Conservation (phyloP, 2,113 vertebrate species). For the Smithornis capensis region DNA sequence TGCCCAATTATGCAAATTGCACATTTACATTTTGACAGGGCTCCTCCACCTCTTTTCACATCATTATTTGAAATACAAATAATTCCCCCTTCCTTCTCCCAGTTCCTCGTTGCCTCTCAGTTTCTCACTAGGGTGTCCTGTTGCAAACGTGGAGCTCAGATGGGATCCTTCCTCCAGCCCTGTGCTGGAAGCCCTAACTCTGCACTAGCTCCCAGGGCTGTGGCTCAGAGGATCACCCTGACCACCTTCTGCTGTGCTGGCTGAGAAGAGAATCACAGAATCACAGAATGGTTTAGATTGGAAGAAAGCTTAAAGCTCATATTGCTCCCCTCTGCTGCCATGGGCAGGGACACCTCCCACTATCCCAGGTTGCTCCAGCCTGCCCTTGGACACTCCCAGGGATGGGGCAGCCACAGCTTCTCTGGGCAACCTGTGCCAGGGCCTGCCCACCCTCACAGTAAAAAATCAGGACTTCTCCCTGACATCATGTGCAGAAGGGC, state of each 20-base stretch:
- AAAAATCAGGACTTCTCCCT: neutral
- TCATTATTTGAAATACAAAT: neutral
- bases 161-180: neutral
- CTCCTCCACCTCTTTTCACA: conserved; percentile 13
- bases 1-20: conserved; percentile 60
- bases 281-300: neutral
- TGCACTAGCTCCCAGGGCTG: neutral
- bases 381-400: neutral
- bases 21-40: conserved; percentile 61
- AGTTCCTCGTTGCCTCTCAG: neutral
- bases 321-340: neutral
- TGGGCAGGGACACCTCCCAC: neutral
- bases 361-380: rapidly evolving
- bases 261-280: neutral
- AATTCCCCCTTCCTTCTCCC: neutral
- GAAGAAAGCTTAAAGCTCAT: neutral
- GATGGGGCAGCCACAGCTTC: neutral
- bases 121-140: neutral
- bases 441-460: neutral
- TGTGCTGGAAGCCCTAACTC: neutral
- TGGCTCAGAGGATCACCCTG: neutral
- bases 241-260: neutral
- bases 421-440: neutral
- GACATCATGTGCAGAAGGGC: neutral
- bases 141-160: neutral